Evolutionary conservation across 2,888 invertebrate species (phyloP), one percentile per base, ranked within the genome.

Genomic region (Drosophila tanythrix): DNA sequence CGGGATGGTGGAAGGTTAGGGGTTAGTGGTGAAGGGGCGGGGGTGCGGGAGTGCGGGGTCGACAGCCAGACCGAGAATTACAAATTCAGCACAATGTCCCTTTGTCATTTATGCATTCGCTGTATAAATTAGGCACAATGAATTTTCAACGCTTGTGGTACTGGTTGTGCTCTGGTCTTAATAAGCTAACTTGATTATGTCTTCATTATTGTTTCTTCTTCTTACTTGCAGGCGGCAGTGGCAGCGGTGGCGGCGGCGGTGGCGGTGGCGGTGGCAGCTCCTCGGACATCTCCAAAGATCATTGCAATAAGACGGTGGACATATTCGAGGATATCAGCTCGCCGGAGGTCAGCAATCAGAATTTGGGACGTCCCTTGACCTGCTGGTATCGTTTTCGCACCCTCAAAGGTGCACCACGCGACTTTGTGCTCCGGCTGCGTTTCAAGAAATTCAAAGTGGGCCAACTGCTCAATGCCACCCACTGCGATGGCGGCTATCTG

Each of bases 381-480:
- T 98, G 98, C 93, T 97, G 96, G 95, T 98, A 98, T 94, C 96
- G 97, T 90, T 98, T 98, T 94, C 95, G 97, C 75, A 97, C 97
- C 25, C 96, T 97, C 87, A 95, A 97, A 76, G 97, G 97, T 5
- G 96, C 97, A 29, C 96, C 97, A 2, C 96, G 97, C 81, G 98
- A 98, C 93, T 98, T 97, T 96, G 97, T 98, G 77, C 94, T 98
- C 53, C 95, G 97, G 85, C 96, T 98, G 83, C 95, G 97, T 79
- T 98, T 98, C 94, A 97, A 97, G 94, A 97, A 97, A 93, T 98
- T 98, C 94, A 98, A 98, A 95, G 97, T 98, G 68, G 98, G 98
- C 25, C 96, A 95, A 15, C 94, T 98, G 87, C 94, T 97, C 82
- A 98, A 98, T 93, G 97, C 97, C 15, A 97, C 97, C 38, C 96